Conservation (phyloP, 1,140 invertebrate species). For the Ericerus pela region DNA sequence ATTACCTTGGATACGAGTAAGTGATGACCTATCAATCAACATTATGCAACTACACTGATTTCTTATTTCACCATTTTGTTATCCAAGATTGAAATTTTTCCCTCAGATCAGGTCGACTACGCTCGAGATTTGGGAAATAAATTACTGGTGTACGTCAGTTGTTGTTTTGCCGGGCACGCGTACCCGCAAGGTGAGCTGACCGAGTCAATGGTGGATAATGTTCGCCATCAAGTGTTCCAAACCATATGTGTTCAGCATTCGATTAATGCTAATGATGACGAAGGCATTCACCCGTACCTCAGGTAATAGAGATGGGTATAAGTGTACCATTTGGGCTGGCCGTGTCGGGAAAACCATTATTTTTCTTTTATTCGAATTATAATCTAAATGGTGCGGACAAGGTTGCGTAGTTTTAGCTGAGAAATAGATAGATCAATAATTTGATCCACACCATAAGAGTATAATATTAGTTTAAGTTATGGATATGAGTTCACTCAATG, state of each 20-base stretch:
- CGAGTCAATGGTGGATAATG: slow-evolving; percentile 41
- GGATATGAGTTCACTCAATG: too few species aligned
- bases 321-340: not conserved
- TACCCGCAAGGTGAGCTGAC: slow-evolving; percentile 71
- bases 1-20: slow-evolving; percentile 21
- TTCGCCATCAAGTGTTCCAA: slow-evolving; percentile 53
- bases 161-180: slow-evolving; percentile 78
- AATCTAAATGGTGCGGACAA: too few species aligned
- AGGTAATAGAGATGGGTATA: slow-evolving; percentile 25
- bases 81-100: not conserved
- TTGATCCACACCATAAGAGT: too few species aligned
- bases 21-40: not conserved
- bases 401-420: too few species aligned
- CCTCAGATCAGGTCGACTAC: slow-evolving; percentile 23
- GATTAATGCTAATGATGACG: slow-evolving; percentile 44
- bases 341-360: too few species aligned
- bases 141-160: slow-evolving; percentile 80
- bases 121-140: slow-evolving; percentile 57
- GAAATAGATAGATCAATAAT: too few species aligned
- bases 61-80: not conserved
- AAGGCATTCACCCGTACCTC: slow-evolving; percentile 62
- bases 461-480: too few species aligned
- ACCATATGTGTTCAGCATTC: slow-evolving; percentile 40
- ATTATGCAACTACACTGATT: not conserved
- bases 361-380: too few species aligned